Evolutionary conservation across 1,140 invertebrate genomes (phyloP), one percentile per base, ranked within the genome.

Genomic region (Nebria ingens): DNA sequence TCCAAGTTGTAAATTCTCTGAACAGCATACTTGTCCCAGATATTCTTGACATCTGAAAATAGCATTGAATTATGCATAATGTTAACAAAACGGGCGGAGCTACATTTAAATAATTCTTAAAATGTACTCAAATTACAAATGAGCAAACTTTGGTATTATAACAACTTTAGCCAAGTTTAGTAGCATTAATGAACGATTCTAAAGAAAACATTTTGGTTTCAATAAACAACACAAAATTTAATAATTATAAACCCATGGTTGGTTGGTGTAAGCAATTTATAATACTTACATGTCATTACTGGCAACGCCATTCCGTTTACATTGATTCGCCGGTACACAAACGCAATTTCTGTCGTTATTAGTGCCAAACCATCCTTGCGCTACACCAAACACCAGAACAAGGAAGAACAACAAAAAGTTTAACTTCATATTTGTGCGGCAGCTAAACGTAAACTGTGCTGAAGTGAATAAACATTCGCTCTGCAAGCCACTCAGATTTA

Each of bases 21-120:
- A 45, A 45, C 40, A 45, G 40, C 40, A 45, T 45, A 45, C 40
- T 45, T 45, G 40, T 11, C 15, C 6, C 4, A 4, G 9, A 17
- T 45, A 45, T 45, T 45, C 9, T 45, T 45, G 40, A 17, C 40
- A 45, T 12, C 40, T 45, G 40, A 45, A 45, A 45, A 45, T 17
- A 29, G 13, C 4, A 29, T 6, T 6, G 4, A 29, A 29, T 29
- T 29, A 29, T n/a, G n/a, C n/a, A n/a, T n/a, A n/a, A n/a, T n/a
- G n/a, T n/a, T n/a, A n/a, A n/a, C n/a, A n/a, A n/a, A n/a, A n/a
- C n/a, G n/a, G n/a, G n/a, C n/a, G n/a, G n/a, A n/a, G n/a, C n/a
- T n/a, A n/a, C n/a, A n/a, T n/a, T n/a, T n/a, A n/a, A n/a, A n/a
- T n/a, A n/a, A n/a, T n/a, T n/a, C n/a, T n/a, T n/a, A n/a, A n/a